These are phyloP conservation scores for Metellina segmentata DNA, from an alignment of 2,888 invertebrate genomes.

Conservation along the genomic window DNA sequence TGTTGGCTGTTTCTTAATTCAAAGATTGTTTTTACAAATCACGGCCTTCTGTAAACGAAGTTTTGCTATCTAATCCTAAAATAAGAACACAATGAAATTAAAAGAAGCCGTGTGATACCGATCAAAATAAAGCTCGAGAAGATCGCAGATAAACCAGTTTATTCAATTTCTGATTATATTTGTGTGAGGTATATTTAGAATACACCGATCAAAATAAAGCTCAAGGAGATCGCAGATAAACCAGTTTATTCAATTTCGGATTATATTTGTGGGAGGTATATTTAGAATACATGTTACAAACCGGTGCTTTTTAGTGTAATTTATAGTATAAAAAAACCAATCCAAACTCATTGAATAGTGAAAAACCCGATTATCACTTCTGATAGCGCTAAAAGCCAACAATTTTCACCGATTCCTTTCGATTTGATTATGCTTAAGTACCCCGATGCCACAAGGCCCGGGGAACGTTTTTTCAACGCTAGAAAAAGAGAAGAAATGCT, in stretches of 20 bases:
- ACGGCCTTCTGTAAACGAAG: too few relatives aligned
- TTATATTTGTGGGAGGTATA: not conserved
- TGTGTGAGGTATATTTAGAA: not conserved
- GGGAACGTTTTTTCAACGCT: not conserved
- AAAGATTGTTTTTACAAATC: too few relatives aligned
- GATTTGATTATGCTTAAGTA: constrained; percentile 12
- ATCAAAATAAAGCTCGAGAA: too few relatives aligned
- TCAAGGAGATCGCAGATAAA: too few relatives aligned
- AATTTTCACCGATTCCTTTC: constrained; percentile 27
- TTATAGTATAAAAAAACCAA: not conserved
- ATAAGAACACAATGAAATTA: too few relatives aligned
- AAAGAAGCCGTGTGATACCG: too few relatives aligned
- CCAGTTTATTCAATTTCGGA: not conserved
- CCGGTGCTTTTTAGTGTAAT: not conserved
- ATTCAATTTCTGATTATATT: too few relatives aligned
- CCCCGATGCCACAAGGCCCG: not conserved
- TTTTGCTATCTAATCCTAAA: too few relatives aligned
- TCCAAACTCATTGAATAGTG: not conserved
- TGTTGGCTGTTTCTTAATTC: too few relatives aligned
- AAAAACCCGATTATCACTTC: not conserved
- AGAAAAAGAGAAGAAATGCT: not conserved
- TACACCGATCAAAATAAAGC: too few relatives aligned
- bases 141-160: too few relatives aligned
- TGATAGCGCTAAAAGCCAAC: constrained; percentile 34
- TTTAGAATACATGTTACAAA: not conserved